phyloP scores from a whole-genome alignment of 1,140 invertebrate genomes.

The Cepaea nemoralis region DNA sequence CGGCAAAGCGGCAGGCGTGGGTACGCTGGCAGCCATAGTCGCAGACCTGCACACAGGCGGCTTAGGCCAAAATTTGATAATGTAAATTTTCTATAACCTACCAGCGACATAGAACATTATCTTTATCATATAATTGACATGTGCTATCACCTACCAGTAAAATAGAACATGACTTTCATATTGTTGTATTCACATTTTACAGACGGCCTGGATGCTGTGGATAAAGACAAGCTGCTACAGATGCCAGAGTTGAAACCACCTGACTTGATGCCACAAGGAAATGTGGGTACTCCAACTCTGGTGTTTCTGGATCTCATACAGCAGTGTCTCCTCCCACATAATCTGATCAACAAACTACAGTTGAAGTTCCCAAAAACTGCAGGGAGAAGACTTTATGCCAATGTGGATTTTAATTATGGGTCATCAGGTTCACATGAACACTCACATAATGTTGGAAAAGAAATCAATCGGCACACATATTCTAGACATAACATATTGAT shows the following conservation, averaged over 20 bases:
- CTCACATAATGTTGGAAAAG: not conserved
- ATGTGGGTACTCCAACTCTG: slow-evolving; percentile 76
- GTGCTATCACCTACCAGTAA: too few species aligned
- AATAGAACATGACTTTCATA: too few species aligned
- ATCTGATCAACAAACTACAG: slow-evolving; percentile 75
- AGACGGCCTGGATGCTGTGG: slow-evolving; percentile 61
- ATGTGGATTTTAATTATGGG: slow-evolving; percentile 74
- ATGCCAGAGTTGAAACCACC: slow-evolving; percentile 74
- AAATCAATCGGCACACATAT: not conserved
- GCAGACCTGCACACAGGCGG: too few species aligned
- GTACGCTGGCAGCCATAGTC: too few species aligned
- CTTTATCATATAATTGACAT: too few species aligned
- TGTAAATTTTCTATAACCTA: too few species aligned
- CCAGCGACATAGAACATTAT: too few species aligned
- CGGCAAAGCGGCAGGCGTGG: too few species aligned
- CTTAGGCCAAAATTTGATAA: too few species aligned
- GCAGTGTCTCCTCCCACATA: slow-evolving; percentile 74
- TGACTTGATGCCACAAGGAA: slow-evolving; percentile 74
- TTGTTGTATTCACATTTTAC: not conserved
- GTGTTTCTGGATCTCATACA: slow-evolving; percentile 74
- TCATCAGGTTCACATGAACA: slow-evolving; percentile 31
- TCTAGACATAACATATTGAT: not conserved
- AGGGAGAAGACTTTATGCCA: slow-evolving; percentile 72
- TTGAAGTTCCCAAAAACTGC: slow-evolving; percentile 67
- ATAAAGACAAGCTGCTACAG: slow-evolving; percentile 63